These are phyloP conservation scores for Tachina fera DNA, from an alignment of 2,888 invertebrate species.

Conservation along the genomic window DNA sequence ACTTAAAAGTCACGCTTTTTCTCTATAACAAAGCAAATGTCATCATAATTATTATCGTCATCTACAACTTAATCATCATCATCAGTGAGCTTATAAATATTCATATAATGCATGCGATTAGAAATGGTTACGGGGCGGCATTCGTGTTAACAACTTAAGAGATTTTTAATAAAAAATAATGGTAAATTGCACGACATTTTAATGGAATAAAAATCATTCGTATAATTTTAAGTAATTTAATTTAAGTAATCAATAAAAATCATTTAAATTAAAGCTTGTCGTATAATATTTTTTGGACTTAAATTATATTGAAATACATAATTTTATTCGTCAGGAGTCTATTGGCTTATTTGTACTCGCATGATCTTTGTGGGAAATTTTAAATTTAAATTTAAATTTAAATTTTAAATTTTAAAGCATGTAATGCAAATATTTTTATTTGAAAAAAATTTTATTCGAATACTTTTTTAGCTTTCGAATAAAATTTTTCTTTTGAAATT, in stretches of 20 bases:
- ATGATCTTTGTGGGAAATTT: too few species aligned
- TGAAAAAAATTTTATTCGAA: too few species aligned
- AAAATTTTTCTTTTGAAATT: too few species aligned
- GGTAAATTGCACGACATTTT: constrained; percentile 24
- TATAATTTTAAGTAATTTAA: not conserved
- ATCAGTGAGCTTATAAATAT: not conserved
- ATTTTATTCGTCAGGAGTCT: too few species aligned
- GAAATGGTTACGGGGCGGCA: constrained; percentile 17
- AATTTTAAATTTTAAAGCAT: too few species aligned
- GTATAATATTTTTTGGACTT: too few species aligned
- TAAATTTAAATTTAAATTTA: too few species aligned
- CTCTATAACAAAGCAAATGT: constrained; percentile 10
- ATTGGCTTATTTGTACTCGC: too few species aligned
- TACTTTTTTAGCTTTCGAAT: too few species aligned
- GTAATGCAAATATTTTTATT: too few species aligned
- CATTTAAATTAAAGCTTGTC: too few species aligned
- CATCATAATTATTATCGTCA: constrained; percentile 28
- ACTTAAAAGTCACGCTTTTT: constrained; percentile 53
- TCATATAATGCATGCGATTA: constrained; percentile 42
- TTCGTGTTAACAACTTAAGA: constrained; percentile 30
- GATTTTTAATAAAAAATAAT: not conserved
- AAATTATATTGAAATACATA: too few species aligned
- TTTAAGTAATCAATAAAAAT: not conserved
- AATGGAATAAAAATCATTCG: not conserved
- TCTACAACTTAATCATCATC: not conserved